Evolutionary conservation across 2,888 invertebrate species (phyloP).

Genomic region (Heliconius aoede): DNA sequence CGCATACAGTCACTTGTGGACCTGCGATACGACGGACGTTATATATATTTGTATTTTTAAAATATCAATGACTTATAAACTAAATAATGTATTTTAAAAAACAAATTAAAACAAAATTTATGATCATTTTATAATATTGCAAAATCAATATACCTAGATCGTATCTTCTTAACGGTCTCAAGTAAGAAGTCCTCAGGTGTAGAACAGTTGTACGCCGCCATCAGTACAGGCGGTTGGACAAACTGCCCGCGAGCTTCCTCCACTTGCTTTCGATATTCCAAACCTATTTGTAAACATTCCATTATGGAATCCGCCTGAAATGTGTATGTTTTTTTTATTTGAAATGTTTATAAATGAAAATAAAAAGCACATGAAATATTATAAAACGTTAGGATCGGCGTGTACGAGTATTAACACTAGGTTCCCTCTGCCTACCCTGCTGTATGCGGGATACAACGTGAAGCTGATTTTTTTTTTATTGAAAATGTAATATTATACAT

Average conservation of each 20-base stretch:
- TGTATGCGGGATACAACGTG: no score
- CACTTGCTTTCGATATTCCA: constrained; percentile 13
- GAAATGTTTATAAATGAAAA: not conserved
- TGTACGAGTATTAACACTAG: no score
- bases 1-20: no score
- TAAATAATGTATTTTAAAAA: not conserved
- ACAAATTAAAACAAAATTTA: not conserved
- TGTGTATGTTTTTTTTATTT: not conserved
- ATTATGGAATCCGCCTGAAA: constrained; percentile 90
- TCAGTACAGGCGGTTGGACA: constrained; percentile 88
- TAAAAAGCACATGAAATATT: not conserved
- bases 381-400: no score
- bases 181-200: constrained; percentile 91
- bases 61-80: not conserved
- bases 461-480: no score
- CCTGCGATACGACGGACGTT: no score
- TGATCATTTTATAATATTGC: not conserved
- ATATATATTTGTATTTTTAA: not conserved
- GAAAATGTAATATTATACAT: no score
- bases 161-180: constrained; percentile 90
- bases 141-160: constrained; percentile 86
- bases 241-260: constrained; percentile 79
- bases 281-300: constrained; percentile 26
- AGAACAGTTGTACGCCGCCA: constrained; percentile 90
- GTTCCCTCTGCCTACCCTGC: no score